These are phyloP conservation scores for Psittacula echo DNA, from an alignment of 2,797 vertebrate species.

Conservation along the genomic window DNA sequence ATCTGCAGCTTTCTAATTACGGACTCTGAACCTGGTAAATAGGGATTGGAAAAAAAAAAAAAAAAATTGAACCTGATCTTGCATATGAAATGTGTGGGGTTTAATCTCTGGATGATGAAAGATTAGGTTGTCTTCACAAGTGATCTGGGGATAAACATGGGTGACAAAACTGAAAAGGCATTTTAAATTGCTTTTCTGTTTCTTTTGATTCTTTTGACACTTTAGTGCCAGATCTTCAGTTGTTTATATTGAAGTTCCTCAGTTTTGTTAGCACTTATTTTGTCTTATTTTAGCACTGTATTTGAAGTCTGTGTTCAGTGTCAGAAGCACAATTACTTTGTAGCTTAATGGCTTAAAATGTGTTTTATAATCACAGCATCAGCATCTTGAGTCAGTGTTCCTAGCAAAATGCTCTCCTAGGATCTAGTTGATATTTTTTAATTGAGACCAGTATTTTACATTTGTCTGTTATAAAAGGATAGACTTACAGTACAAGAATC, in stretches of 20 bases:
- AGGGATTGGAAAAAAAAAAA: not conserved
- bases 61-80: not conserved
- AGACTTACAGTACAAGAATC: not conserved
- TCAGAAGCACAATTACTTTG: not conserved
- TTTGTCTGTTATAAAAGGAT: not conserved
- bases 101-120: slow-evolving; percentile 32
- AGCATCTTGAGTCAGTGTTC: not conserved
- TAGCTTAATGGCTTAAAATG: not conserved
- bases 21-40: slow-evolving; percentile 18
- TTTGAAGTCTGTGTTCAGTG: not conserved
- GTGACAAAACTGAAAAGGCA: slow-evolving; percentile 5
- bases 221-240: not conserved
- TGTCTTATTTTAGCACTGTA: not conserved
- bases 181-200: slow-evolving; percentile 36
- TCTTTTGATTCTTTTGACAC: slow-evolving; percentile 3
- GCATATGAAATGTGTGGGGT: not conserved
- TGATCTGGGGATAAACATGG: not conserved
- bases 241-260: slow-evolving; percentile 14
- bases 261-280: not conserved
- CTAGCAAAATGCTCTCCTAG: not conserved
- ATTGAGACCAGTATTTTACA: rapidly evolving
- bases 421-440: not conserved
- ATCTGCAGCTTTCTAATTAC: slow-evolving; percentile 26
- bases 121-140: slow-evolving; percentile 22
- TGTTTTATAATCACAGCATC: not conserved